Conservation (phyloP, 2,113 vertebrate species). For the Tiliqua scincoides region DNA sequence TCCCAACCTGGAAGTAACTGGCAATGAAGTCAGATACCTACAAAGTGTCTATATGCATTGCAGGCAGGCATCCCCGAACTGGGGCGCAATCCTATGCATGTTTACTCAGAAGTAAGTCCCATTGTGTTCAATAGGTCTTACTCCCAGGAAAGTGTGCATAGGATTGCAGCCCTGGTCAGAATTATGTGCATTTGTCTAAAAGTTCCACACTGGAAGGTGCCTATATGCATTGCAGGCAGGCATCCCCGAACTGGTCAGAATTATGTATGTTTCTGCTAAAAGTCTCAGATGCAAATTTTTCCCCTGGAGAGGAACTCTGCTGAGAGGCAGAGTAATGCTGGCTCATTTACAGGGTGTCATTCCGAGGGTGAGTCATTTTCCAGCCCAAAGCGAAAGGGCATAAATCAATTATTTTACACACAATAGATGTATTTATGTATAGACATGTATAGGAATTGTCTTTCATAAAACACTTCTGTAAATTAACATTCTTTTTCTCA, state of each 20-base stretch:
- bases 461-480: constrained; percentile 53
- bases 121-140: too few species aligned
- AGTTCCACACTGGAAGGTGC: too few species aligned
- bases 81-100: too few species aligned
- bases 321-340: constrained; percentile 4
- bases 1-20: too few species aligned
- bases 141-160: too few species aligned
- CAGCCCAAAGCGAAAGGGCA: constrained; percentile 33
- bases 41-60: too few species aligned
- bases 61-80: too few species aligned
- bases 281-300: neutral
- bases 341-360: constrained; percentile 13
- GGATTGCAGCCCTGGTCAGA: too few species aligned
- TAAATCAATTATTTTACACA: constrained; percentile 38
- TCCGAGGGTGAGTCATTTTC: neutral
- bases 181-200: too few species aligned
- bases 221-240: too few species aligned
- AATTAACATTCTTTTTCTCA: constrained; percentile 35
- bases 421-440: constrained; percentile 26
- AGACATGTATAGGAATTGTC: constrained; percentile 35
- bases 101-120: too few species aligned
- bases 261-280: neutral
- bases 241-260: neutral
- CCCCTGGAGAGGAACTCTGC: constrained; percentile 7
- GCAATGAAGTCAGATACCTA: too few species aligned